These are phyloP conservation scores for Alaudala cheleensis DNA, from an alignment of 2,113 vertebrate genomes.

Conservation along the genomic window DNA sequence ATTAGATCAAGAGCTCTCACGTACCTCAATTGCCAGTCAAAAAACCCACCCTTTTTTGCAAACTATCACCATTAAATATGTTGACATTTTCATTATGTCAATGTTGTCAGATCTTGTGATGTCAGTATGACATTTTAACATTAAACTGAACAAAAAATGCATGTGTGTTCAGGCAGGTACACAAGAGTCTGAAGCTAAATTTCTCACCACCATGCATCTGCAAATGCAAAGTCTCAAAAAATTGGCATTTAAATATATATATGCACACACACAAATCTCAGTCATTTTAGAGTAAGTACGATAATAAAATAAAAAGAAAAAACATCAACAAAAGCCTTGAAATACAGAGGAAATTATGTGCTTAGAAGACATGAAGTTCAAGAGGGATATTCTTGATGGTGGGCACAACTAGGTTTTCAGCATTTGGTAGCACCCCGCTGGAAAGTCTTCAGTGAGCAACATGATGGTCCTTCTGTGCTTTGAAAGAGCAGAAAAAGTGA, in stretches of 20 bases:
- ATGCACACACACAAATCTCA: background rate
- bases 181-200: background rate
- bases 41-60: background rate
- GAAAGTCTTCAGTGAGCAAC: background rate
- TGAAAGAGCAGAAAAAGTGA: background rate
- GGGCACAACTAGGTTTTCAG: background rate
- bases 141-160: background rate
- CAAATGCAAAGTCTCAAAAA: background rate
- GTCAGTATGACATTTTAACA: background rate
- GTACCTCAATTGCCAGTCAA: background rate
- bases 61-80: background rate
- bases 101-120: background rate
- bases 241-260: accelerated
- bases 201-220: background rate
- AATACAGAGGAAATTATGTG: background rate
- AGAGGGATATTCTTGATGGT: background rate
- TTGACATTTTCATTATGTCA: background rate
- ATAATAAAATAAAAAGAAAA: background rate
- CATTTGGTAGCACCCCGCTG: background rate
- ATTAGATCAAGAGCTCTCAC: background rate
- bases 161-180: background rate
- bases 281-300: background rate
- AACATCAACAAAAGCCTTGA: background rate
- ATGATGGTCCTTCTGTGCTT: background rate
- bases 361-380: background rate